Evolutionary conservation across 2,797 vertebrate species (phyloP).

Genomic region (Myripristis jacobus): DNA sequence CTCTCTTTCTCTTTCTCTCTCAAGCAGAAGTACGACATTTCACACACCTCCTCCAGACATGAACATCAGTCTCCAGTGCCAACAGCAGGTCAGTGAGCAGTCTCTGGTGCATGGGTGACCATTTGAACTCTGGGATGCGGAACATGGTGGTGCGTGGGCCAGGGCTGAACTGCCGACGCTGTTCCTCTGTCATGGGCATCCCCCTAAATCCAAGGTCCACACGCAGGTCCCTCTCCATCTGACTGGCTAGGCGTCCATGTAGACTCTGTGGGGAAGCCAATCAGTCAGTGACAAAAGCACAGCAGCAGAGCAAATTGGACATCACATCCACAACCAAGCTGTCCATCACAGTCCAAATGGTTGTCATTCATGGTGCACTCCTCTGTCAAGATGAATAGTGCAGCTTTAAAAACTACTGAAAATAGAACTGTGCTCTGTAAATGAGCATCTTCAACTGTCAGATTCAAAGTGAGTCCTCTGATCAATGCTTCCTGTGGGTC

Average conservation of each 20-base stretch:
- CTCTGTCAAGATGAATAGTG: slow-evolving; percentile 27
- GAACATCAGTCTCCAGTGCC: slow-evolving; percentile 96
- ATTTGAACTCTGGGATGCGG: slow-evolving; percentile 98
- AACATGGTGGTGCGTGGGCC: slow-evolving; percentile 99
- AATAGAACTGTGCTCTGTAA: slow-evolving; percentile 22
- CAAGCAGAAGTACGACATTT: slow-evolving; percentile 25
- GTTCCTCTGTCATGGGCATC: slow-evolving; percentile 93
- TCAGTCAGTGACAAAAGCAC: slow-evolving; percentile 23
- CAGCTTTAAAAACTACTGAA: slow-evolving; percentile 21
- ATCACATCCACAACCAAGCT: neutral
- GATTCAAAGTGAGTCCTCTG: slow-evolving; percentile 20
- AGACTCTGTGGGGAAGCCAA: slow-evolving; percentile 81
- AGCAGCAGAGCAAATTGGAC: neutral
- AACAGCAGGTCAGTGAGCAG: slow-evolving; percentile 96
- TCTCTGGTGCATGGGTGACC: slow-evolving; percentile 98
- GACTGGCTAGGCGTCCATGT: slow-evolving; percentile 82
- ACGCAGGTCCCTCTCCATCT: slow-evolving; percentile 88
- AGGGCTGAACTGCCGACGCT: slow-evolving; percentile 94
- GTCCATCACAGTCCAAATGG: slow-evolving; percentile 2
- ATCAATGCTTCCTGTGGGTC: slow-evolving; percentile 3
- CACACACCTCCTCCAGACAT: slow-evolving; percentile 96
- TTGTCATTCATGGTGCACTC: slow-evolving; percentile 1
- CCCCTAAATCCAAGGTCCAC: slow-evolving; percentile 93
- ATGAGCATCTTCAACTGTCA: slow-evolving; percentile 40
- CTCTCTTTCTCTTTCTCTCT: neutral